Evolutionary conservation across 2,113 vertebrate species (phyloP).

Genomic region (Physeter macrocephalus): DNA sequence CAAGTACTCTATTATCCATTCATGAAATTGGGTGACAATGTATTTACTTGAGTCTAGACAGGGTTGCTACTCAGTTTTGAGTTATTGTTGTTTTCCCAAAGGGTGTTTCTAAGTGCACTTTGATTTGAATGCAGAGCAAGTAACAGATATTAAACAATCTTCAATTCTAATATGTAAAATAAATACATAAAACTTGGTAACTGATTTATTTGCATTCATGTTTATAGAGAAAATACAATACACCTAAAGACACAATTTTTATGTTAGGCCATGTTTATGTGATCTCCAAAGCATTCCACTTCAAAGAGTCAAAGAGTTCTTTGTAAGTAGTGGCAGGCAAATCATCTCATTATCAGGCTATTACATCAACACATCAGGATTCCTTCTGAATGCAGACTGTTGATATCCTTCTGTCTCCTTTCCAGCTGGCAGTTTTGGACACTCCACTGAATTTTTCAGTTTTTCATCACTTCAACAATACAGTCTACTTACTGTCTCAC

Average conservation of each 20-base stretch:
- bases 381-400: conserved; percentile 80
- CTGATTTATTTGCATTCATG: conserved; percentile 58
- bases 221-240: conserved; percentile 70
- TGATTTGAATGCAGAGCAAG: not conserved
- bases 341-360: conserved; percentile 77
- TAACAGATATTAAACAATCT: conserved; percentile 19
- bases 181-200: conserved; percentile 40
- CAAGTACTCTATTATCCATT: conserved; percentile 52
- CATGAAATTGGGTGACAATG: conserved; percentile 50
- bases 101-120: not conserved
- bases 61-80: conserved; percentile 50
- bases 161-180: not conserved
- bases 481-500: conserved; percentile 73
- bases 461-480: conserved; percentile 75
- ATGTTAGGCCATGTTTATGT: conserved; percentile 78
- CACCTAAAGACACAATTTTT: conserved; percentile 68
- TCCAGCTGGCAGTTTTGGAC: conserved; percentile 73
- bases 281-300: conserved; percentile 77
- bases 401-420: conserved; percentile 69
- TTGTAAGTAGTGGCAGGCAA: conserved; percentile 77
- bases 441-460: conserved; percentile 69
- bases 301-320: conserved; percentile 79
- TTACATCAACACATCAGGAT: conserved; percentile 81
- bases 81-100: conserved; percentile 39
- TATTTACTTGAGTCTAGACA: conserved; percentile 65